phyloP scores from a whole-genome alignment of 2,113 vertebrate species.

The Halcyon senegalensis region DNA sequence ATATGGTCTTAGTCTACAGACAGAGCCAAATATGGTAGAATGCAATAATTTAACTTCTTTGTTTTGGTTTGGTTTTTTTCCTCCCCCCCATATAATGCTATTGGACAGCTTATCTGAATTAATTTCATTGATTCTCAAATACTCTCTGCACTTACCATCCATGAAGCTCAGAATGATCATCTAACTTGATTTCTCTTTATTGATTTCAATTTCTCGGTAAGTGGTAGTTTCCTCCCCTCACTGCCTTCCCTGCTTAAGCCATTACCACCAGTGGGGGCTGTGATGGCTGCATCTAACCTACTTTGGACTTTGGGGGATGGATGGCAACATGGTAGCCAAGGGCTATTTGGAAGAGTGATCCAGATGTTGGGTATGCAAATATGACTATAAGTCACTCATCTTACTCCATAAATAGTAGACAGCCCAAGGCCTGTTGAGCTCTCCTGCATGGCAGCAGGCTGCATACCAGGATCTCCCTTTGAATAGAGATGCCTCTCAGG shows the following conservation, averaged over 20 bases:
- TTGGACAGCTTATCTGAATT: not conserved
- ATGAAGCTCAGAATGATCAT: not conserved
- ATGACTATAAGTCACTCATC: too few species aligned
- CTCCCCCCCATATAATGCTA: not conserved
- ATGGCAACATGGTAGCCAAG: too few species aligned
- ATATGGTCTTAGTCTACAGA: not conserved
- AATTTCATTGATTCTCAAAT: not conserved
- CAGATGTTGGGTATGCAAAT: too few species aligned
- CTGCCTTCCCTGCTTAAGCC: too few species aligned
- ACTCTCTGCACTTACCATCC: not conserved
- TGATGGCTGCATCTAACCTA: too few species aligned
- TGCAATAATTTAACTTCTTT: too few species aligned
- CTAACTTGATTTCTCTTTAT: not conserved
- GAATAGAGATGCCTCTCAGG: not conserved
- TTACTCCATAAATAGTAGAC: too few species aligned
- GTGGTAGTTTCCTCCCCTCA: too few species aligned
- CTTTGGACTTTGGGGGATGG: too few species aligned
- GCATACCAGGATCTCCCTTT: not conserved
- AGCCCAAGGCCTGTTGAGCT: too few species aligned
- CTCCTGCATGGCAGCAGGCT: not conserved
- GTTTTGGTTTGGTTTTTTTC: not conserved
- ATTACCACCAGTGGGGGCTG: too few species aligned
- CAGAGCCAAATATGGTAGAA: not conserved
- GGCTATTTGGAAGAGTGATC: too few species aligned
- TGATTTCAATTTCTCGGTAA: not conserved